Base-by-base conservation (phyloP, 2,797 vertebrate species). In the Alectoris magna region DNA sequence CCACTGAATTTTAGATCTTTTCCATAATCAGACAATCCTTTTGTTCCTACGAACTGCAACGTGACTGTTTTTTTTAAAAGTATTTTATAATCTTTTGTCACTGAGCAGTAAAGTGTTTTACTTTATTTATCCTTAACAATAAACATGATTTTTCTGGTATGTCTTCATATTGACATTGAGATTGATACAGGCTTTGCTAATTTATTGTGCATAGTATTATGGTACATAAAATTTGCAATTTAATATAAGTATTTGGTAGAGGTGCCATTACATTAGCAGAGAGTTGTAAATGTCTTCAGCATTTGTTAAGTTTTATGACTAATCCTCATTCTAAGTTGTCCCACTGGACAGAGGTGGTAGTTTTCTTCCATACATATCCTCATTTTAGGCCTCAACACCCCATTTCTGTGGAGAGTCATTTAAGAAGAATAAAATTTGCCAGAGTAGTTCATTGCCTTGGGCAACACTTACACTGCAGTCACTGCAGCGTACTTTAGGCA, bases 251-350 rank as follows among this genome's bases (percentile, higher is more conserved):
- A 96, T 95, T 96, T 96, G 69, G 74, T 96, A 93, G 94, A 97
- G 91, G 79, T 96, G 91, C 88, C 84, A 90, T 96, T 97, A 97
- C 8, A 17, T 91, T 94, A 91, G 85, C 82, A 90, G 80, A 94
- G 72, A 96, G 95, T 91, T 97, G 93, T 97, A 97, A 98, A 97
- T 95, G 95, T 96, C 96, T 97, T 71, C 86, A 95, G 81, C 91
- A 96, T 97, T 96, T 97, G 96, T 97, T 96, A 97, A 94, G 86
- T 96, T 97, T 97, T 97, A 97, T 81, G 94, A 91, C 88, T 93
- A 83, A 94, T 93, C 73, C 53, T 93, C 87, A 74, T 96, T 95
- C 77, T 86, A 93, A 95, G 90, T 92, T 91, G 83, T 95, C 94
- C 92, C 94, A 81, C 59, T 90, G 93, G 93, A 91, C 88, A 88